phyloP scores from a whole-genome alignment of 2,797 vertebrate species.

The Cossypha heuglini region DNA sequence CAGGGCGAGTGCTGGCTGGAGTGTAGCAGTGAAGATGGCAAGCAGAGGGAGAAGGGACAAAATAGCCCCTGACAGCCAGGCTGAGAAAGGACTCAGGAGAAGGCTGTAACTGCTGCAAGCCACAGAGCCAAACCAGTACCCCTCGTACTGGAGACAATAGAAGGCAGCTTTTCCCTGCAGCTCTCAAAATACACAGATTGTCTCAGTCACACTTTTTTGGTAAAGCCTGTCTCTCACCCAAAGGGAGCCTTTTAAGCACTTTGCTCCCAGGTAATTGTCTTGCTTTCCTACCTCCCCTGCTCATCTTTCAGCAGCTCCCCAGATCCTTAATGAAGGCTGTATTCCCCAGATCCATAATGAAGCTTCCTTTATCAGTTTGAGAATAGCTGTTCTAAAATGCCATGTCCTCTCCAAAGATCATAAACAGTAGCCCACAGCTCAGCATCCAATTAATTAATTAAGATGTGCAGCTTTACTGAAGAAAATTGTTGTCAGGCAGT shows the following conservation, averaged over 20 bases:
- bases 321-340: not conserved
- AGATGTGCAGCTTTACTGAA: not conserved
- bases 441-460: not conserved
- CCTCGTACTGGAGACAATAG: not conserved
- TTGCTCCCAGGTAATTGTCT: not conserved
- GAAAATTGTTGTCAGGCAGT: not conserved
- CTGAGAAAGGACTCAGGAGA: not conserved
- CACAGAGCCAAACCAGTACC: not conserved
- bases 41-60: not conserved
- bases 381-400: not conserved
- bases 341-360: not conserved
- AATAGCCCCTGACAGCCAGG: not conserved
- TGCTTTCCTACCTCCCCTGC: not conserved
- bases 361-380: not conserved
- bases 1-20: not conserved
- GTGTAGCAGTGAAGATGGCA: not conserved
- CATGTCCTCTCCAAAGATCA: not conserved
- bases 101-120: not conserved
- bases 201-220: not conserved
- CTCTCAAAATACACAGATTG: not conserved
- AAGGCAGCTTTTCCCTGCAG: not conserved
- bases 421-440: not conserved
- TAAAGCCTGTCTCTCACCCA: not conserved
- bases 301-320: not conserved
- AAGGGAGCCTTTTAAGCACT: not conserved